Evolutionary conservation across 2,888 invertebrate genomes (phyloP).

Genomic region (Chymomyza caudatula): DNA sequence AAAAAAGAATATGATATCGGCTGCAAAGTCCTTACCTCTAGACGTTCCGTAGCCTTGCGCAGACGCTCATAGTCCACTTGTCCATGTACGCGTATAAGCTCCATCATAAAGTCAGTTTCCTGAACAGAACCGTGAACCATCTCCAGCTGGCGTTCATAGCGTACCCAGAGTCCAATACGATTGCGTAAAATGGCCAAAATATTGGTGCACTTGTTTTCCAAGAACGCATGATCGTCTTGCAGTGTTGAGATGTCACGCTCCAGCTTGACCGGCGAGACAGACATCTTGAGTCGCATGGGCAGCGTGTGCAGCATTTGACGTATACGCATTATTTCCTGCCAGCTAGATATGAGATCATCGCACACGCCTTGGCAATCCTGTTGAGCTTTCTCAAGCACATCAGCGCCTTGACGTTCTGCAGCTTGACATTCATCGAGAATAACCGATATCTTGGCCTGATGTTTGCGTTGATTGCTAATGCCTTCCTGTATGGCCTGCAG

Average conservation of each 20-base stretch:
- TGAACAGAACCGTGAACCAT: conserved; percentile 89
- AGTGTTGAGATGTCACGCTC: conserved; percentile 87
- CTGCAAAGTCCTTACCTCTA: conserved; percentile 92
- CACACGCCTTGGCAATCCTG: conserved; percentile 85
- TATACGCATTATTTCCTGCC: conserved; percentile 88
- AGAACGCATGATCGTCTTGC: conserved; percentile 85
- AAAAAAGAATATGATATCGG: no score
- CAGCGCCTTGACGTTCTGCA: conserved; percentile 86
- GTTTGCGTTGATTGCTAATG: conserved; percentile 83
- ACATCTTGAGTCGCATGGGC: conserved; percentile 86
- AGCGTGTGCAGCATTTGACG: conserved; percentile 88
- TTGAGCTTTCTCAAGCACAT: conserved; percentile 87
- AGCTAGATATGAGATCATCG: conserved; percentile 84
- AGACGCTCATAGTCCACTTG: conserved; percentile 90
- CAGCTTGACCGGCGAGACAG: conserved; percentile 87
- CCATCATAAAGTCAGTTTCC: conserved; percentile 93
- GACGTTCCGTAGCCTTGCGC: conserved; percentile 88
- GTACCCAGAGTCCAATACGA: conserved; percentile 85
- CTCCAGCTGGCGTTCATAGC: conserved; percentile 88
- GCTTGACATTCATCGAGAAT: conserved; percentile 86
- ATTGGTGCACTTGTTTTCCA: conserved; percentile 85
- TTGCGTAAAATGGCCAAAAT: conserved; percentile 83
- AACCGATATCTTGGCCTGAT: conserved; percentile 82
- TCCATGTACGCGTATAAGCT: conserved; percentile 89
- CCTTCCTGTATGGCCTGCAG: conserved; percentile 86